Evolutionary conservation across 2,797 vertebrate species (phyloP), one percentile per base, ranked within the genome.

Genomic region (Lepus oiostolus): DNA sequence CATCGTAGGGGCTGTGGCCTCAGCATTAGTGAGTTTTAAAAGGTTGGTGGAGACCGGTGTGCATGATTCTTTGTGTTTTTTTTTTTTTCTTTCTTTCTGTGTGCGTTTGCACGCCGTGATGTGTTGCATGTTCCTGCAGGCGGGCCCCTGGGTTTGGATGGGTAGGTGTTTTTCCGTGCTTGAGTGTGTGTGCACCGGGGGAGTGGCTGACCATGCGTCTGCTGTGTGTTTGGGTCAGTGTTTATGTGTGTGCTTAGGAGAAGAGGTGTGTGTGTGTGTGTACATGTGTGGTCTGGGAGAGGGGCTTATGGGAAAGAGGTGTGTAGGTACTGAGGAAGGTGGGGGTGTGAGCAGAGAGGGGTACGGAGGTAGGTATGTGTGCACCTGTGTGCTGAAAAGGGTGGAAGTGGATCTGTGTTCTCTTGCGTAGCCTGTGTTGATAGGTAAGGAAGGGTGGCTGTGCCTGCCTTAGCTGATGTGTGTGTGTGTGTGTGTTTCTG

Each of bases 11-110:
- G 19, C 82, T 17, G 72, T 71, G 50, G 85, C 85, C 87, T 38
- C 94, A 91, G 96, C 94, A 35, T 79, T 90, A 80, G 84, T 94
- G 95, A 94, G 71, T 97, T 96, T 90, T 93, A 77, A 93, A 95
- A 91, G 91, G 26, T 50, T 80, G 62, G 62, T 76, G 90, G 91
- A 75, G 82, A 93, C 84, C 92, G 28, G 70, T 77, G 85, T 94
- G 83, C 38, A 21, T 87, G 93, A 87, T 76, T 89, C 95, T 97
- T 97, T 96, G 94, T 96, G 65, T 96, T 72, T 95, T 32, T 95
- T 58, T 54, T 96, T 96, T 72, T 96, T 32, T 95, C 74, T 95
- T 58, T 17, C 47, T 67, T 52, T 72, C n/a, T 63, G 85, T 76
- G 68, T 70, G 47, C 80, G 62, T 26, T 26, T 70, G 65, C 58